Base-by-base conservation (phyloP, 2,888 invertebrate genomes). In the Dorcus hopei region DNA sequence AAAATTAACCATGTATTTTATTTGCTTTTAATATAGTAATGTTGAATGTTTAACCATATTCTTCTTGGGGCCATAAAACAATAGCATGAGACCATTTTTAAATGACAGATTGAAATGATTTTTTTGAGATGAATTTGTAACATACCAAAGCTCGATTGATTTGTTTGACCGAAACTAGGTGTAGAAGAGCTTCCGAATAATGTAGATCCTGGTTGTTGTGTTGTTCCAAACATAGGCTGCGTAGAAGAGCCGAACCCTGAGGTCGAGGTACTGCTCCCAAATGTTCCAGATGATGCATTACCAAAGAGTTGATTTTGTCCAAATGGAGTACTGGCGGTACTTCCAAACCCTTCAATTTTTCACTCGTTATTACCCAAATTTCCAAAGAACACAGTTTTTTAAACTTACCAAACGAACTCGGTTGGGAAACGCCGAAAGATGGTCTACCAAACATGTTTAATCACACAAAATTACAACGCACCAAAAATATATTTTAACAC, bases 191-290 rank as follows among this genome's bases (percentile, higher is more conserved):
- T 79, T 4, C 89, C 88, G 77, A 89, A 89, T 2, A 89, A 77
- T 58, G 85, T 83, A 74, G 79, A 70, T 1, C 76, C 70, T n/a
- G 76, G 70, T 33, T 80, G 75, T 58, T 82, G 82, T 40, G 82
- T 75, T 7, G 82, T 76, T 48, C 83, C 85, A 75, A 88, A 88
- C 54, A 87, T 75, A 9, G 85, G 81, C 2, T 80, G 65, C 1
- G 82, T 73, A 1, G 80, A 74, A 38, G 85, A 83, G 0, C 91
- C 91, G 77, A 91, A 91, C 0, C 88, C 83, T 0, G 89, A 84
- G 4, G 88, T 81, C 0, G 84, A 60, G 2, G 85, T 84, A 33
- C 26, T 33, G 26, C 26, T 33, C 38, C 88, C 89, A 59, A 89
- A 88, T 52, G 85, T 83, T 0, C 85, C 26, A 33, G 26, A 81